Conservation (phyloP, 2,797 vertebrate species). For the Betta splendens region DNA sequence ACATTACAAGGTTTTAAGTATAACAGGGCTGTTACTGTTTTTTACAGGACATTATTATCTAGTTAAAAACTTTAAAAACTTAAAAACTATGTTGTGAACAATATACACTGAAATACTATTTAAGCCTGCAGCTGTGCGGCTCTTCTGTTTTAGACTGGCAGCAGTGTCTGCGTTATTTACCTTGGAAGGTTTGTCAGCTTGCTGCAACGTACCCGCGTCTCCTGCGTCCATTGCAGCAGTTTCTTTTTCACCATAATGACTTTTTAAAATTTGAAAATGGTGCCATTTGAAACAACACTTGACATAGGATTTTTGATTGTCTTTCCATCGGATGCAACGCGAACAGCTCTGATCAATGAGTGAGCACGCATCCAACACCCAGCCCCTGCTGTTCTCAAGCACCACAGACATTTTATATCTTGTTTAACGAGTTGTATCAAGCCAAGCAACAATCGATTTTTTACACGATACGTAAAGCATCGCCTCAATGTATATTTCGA, state of each 20-base stretch:
- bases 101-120: too few relatives aligned
- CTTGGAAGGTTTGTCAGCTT: constrained; percentile 58
- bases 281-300: constrained; percentile 79
- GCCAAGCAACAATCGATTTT: too few relatives aligned
- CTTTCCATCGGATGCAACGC: constrained; percentile 44
- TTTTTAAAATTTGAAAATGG: constrained; percentile 80
- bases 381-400: constrained; percentile 70
- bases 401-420: constrained; percentile 81
- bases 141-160: too few relatives aligned
- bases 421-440: too few relatives aligned
- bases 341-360: constrained; percentile 81
- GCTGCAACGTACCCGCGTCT: neutral
- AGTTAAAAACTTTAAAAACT: too few relatives aligned
- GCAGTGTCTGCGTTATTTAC: constrained; percentile 45
- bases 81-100: too few relatives aligned
- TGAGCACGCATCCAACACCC: constrained; percentile 85
- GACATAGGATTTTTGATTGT: constrained; percentile 14
- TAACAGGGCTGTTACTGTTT: too few relatives aligned
- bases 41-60: too few relatives aligned
- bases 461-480: constrained; percentile 13
- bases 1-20: too few relatives aligned
- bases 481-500: too few relatives aligned
- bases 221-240: neutral
- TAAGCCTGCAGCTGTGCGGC: too few relatives aligned
- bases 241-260: constrained; percentile 60